Evolutionary conservation across 2,797 vertebrate species (phyloP).

Genomic region (Poecilia gillii): DNA sequence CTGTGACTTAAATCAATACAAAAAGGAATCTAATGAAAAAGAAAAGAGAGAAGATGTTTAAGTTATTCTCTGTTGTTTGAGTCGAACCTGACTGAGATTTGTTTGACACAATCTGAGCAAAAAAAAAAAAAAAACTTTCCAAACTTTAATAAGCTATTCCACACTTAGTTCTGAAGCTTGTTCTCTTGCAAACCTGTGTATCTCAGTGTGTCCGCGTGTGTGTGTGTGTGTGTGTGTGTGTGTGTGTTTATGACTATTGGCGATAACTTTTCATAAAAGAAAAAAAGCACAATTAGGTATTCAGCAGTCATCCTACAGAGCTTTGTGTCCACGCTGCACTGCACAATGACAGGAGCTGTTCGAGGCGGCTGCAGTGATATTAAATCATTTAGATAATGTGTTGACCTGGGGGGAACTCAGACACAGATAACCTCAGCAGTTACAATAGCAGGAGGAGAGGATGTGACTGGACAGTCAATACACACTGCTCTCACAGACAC

Average conservation of each 20-base stretch:
- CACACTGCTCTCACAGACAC: not conserved
- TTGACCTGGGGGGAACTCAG: constrained; percentile 60
- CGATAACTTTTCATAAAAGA: constrained; percentile 33
- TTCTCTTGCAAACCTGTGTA: constrained; percentile 1
- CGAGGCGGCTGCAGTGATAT: constrained; percentile 48
- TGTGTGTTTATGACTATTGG: constrained; percentile 23
- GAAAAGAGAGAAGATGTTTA: constrained; percentile 19
- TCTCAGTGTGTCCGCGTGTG: not conserved
- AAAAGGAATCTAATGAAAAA: constrained; percentile 41
- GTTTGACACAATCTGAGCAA: constrained; percentile 13
- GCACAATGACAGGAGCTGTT: constrained; percentile 60
- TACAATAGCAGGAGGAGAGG: constrained; percentile 41
- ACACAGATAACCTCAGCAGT: constrained; percentile 55
- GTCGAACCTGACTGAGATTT: constrained; percentile 10
- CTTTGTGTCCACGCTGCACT: constrained; percentile 47
- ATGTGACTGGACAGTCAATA: constrained; percentile 65
- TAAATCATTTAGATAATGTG: constrained; percentile 77
- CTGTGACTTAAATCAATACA: constrained; percentile 43
- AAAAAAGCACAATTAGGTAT: constrained; percentile 35
- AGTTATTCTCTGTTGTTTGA: not conserved
- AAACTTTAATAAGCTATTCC: not conserved
- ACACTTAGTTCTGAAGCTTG: not conserved
- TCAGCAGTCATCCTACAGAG: constrained; percentile 49
- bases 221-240: not conserved
- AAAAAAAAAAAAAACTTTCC: not conserved